These are phyloP conservation scores for Pecten maximus DNA, from an alignment of 2,888 invertebrate genomes.

Conservation along the genomic window DNA sequence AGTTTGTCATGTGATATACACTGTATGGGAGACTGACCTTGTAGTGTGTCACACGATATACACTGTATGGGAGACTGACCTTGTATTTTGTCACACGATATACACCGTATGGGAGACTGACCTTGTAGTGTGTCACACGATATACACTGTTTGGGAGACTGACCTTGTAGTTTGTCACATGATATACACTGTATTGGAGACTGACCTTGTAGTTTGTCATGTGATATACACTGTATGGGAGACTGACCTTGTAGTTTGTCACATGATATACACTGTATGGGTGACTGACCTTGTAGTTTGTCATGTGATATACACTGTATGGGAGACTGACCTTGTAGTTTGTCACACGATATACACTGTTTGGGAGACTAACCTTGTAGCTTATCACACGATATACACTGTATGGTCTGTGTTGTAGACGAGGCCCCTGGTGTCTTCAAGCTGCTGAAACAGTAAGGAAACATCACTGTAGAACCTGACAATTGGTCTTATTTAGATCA, in stretches of 20 bases:
- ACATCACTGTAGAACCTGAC: background rate
- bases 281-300: background rate
- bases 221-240: background rate
- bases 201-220: background rate
- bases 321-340: background rate
- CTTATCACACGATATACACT: conserved; percentile 58
- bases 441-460: background rate
- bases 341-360: background rate
- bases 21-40: background rate
- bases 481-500: too few species aligned
- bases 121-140: background rate
- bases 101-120: background rate
- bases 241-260: background rate
- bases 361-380: conserved; percentile 46
- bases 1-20: background rate
- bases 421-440: background rate
- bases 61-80: background rate
- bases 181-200: background rate
- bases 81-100: background rate
- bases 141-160: background rate
- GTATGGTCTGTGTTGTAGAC: conserved; percentile 39
- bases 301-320: background rate
- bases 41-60: background rate
- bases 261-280: background rate
- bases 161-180: background rate